Base-by-base conservation (phyloP, 2,113 vertebrate species). In the Calidris pugnax region DNA sequence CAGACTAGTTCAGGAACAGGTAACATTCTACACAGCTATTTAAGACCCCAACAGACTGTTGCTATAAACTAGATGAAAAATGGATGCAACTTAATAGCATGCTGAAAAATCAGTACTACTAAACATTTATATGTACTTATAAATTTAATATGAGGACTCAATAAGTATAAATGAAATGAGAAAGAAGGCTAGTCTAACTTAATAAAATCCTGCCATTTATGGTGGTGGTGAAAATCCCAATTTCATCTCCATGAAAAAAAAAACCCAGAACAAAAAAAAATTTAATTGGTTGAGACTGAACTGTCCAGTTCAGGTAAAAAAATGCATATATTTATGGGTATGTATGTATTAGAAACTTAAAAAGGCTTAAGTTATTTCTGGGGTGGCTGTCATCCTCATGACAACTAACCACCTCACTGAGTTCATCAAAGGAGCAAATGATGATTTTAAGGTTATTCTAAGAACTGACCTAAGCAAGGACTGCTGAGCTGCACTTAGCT, bases 71-170 rank as follows among this genome's bases (percentile, higher is more conserved):
- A 56, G 28, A 50, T 73, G 41, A 82, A 83, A 89, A 94, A 79
- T 28, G 12, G 71, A 66, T 57, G 22, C 8, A 51, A 73, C 27
- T 73, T 71, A 77, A 50, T 10, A 86, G 59, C 8, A 47, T 27
- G 37, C 32, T 92, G 76, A 93, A 84, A 91, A 63, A 81, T 33
- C n/a, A 75, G 68, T 59, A 50, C 28, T 67, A 33, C 14, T 68
- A 81, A 81, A 71, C 8, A 2, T 20, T 43, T 78, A 72, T 27
- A 22, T 2, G 67, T 17, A n/a, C 20, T 79, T 93, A 53, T 32
- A 82, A 39, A 91, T 48, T 91, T 62, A 60, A 92, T 84, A 72
- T n/a, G 33, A 89, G n/a, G 85, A 80, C 20, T 76, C 26, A 15
- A 55, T 50, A 90, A 87, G 69, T 8, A 53, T 41, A 83, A 89